Conservation (phyloP, 2,113 vertebrate species). For the rat (Rattus norvegicus) region DNA sequence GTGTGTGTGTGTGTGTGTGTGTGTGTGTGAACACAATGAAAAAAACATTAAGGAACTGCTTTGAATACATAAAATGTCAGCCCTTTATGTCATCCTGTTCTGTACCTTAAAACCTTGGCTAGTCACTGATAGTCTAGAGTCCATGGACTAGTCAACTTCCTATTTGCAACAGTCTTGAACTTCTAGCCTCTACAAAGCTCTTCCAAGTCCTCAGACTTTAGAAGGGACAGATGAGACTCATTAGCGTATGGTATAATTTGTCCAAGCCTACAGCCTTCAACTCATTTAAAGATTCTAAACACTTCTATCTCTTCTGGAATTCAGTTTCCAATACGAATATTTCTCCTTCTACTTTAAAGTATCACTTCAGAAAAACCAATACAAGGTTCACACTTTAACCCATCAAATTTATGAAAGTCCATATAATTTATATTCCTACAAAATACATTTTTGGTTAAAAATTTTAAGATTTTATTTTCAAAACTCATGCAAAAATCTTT, state of each 20-base stretch:
- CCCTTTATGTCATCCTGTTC: not conserved
- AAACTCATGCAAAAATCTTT: conserved; percentile 25
- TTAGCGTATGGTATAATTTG: not conserved
- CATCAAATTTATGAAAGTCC: conserved; percentile 28
- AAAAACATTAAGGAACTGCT: not conserved
- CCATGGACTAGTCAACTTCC: not conserved
- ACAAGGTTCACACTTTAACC: conserved; percentile 54
- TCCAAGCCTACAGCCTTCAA: not conserved
- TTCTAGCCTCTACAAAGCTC: not conserved
- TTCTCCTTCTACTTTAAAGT: conserved; percentile 4
- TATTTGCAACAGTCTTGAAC: not conserved
- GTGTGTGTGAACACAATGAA: not conserved
- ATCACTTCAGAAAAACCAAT: not conserved
- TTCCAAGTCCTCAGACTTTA: not conserved
- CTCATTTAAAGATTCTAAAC: not conserved
- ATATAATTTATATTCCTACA: conserved; percentile 30
- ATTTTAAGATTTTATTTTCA: conserved; percentile 21
- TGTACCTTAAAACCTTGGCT: not conserved
- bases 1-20: not conserved
- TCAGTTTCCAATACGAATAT: not conserved
- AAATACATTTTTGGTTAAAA: conserved; percentile 16
- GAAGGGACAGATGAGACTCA: not conserved
- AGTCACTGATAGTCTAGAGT: not conserved
- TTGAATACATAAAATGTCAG: not conserved
- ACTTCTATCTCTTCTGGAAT: not conserved